These are phyloP conservation scores for Smittia sp. DNA, from an alignment of 2,888 invertebrate species.

Conservation along the genomic window DNA sequence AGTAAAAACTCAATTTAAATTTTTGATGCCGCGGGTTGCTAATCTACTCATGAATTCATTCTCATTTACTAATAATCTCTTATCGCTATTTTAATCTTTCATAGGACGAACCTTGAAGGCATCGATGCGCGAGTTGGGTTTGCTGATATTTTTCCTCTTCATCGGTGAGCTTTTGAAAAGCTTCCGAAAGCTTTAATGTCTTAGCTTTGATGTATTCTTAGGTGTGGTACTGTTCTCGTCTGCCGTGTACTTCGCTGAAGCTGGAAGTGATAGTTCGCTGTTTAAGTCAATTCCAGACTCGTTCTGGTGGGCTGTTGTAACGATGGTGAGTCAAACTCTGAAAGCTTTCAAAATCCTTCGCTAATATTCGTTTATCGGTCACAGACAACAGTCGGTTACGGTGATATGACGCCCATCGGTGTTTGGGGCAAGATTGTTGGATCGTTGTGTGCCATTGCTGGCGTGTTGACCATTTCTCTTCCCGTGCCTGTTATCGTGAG, in stretches of 20 bases:
- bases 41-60: too few relatives aligned
- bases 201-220: constrained; percentile 61
- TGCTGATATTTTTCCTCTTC: constrained; percentile 99
- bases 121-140: constrained; percentile 98
- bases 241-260: constrained; percentile 99
- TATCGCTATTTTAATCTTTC: too few relatives aligned
- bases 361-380: neutral
- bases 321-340: constrained; percentile 77
- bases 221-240: constrained; percentile 99
- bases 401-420: constrained; percentile 71
- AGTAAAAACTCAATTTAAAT: too few relatives aligned
- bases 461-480: constrained; percentile 97
- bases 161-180: constrained; percentile 75
- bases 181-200: neutral
- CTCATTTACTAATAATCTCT: too few relatives aligned
- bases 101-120: constrained; percentile 98
- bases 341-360: too few relatives aligned
- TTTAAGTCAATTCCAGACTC: constrained; percentile 99
- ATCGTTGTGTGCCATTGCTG: constrained; percentile 97
- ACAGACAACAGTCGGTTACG: constrained; percentile 40
- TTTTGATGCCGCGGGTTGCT: too few relatives aligned
- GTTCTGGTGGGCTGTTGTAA: constrained; percentile 99
- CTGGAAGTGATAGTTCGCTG: constrained; percentile 99
- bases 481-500: constrained; percentile 99
- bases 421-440: constrained; percentile 99